Base-by-base conservation (phyloP, 2,888 invertebrate species). In the Thymelicus sylvestris region DNA sequence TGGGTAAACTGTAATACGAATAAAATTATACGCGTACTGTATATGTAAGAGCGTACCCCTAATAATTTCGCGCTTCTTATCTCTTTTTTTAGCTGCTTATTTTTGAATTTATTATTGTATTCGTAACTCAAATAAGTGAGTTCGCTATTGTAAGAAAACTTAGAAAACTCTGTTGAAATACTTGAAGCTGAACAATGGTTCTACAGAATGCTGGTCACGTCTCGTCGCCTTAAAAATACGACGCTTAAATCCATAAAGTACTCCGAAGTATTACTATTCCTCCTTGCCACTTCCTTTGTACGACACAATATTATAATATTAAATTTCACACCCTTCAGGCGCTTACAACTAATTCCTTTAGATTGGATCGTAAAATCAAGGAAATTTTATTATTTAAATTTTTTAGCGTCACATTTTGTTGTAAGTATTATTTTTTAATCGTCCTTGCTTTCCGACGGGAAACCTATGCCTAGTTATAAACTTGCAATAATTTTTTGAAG, bases 241-340 rank as follows among this genome's bases (percentile, higher is more conserved):
- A 81, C 89, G 87, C 86, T 90, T 89, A 90, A 92, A 90, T 91
- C 90, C 85, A 92, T 91, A 90, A 90, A 92, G 89, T 90, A 91
- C 88, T 87, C 80, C 81, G 83, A 87, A 88, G 89, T 88, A 90
- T 90, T 91, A 89, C 89, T 89, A 90, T 91, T 90, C 88, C 84
- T 86, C 80, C 82, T 83, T 82, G 80, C 87, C 87, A 85, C 85
- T 89, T 88, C 85, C 87, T 88, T 90, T 88, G 87, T 88, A 86
- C 83, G 83, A 83, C 87, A 85, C 85, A 80, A 78, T 81, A 88
- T 87, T 87, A 84, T 86, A 86, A 86, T 89, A 88, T 89, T 85
- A 82, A 80, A 86, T 85, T 88, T 83, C 72, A 75, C 67, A 74
- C 76, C 77, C 77, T 71, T 66, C 71, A 71, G 73, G 74, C 67